These are phyloP conservation scores for Hiodon alosoides DNA, from an alignment of 2,113 vertebrate genomes.

Conservation along the genomic window DNA sequence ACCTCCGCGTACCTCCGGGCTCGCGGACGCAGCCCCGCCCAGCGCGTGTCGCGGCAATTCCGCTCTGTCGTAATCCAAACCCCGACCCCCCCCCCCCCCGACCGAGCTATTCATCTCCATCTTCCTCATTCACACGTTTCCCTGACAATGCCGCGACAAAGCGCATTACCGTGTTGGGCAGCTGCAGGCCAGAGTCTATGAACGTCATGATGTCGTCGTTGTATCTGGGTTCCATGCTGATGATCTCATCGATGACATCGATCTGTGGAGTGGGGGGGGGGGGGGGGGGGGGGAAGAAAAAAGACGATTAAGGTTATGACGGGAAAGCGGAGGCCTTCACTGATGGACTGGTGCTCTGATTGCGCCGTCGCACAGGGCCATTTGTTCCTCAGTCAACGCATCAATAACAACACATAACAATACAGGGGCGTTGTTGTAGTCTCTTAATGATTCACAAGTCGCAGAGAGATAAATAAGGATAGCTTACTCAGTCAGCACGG, in stretches of 20 bases:
- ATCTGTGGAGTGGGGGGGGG: slow-evolving; percentile 52
- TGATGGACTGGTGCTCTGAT: neutral
- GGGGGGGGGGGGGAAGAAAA: neutral
- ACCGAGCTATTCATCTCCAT: neutral
- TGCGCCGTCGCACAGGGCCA: neutral
- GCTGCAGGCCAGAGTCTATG: slow-evolving; percentile 66
- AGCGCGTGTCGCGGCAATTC: neutral
- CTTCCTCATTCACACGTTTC: slow-evolving; percentile 12
- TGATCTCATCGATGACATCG: slow-evolving; percentile 83
- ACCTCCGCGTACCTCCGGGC: slow-evolving; percentile 15
- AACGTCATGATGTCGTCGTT: slow-evolving; percentile 76
- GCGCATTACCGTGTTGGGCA: slow-evolving; percentile 68
- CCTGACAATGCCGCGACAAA: too few species aligned
- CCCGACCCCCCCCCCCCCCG: neutral
- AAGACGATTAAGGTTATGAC: slow-evolving; percentile 21
- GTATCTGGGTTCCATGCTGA: slow-evolving; percentile 83
- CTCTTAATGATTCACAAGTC: slow-evolving; percentile 31
- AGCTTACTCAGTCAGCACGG: too few species aligned
- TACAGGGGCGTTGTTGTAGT: slow-evolving; percentile 7
- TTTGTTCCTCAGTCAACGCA: slow-evolving; percentile 19
- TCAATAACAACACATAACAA: slow-evolving; percentile 17
- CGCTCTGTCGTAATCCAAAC: neutral
- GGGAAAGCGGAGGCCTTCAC: neutral
- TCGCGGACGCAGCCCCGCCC: slow-evolving; percentile 12
- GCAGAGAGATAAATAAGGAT: slow-evolving; percentile 17